Conservation (phyloP, 2,888 invertebrate genomes). For the Mactromeris polynyma region DNA sequence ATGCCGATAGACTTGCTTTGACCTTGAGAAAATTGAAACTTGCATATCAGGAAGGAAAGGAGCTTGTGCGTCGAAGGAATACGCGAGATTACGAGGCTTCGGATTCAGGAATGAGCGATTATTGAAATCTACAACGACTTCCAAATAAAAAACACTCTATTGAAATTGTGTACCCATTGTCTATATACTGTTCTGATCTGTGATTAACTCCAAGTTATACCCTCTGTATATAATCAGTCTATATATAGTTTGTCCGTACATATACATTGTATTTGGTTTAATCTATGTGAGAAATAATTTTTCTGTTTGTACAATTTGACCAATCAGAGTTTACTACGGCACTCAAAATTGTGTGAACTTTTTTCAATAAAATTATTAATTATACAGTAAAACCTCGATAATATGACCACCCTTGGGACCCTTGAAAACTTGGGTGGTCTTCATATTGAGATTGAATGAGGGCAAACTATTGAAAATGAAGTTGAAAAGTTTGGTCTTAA, state of each 20-base stretch:
- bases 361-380: too few species aligned
- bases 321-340: too few species aligned
- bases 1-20: slow-evolving; percentile 80
- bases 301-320: too few species aligned
- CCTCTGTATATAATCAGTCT: background rate
- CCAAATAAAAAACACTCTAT: background rate
- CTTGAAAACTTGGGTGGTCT: too few species aligned
- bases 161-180: background rate
- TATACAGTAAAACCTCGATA: too few species aligned
- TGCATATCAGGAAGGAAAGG: slow-evolving; percentile 80
- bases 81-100: slow-evolving; percentile 58
- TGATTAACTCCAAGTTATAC: background rate
- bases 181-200: background rate
- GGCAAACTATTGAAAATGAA: too few species aligned
- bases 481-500: too few species aligned
- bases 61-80: slow-evolving; percentile 61
- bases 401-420: too few species aligned
- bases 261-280: background rate
- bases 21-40: slow-evolving; percentile 79
- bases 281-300: too few species aligned
- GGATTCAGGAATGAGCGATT: slow-evolving; percentile 64
- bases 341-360: too few species aligned
- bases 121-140: background rate
- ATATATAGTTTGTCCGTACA: background rate
- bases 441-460: too few species aligned